Evolutionary conservation across 2,888 invertebrate genomes (phyloP).

Genomic region (Lymantria monacha): DNA sequence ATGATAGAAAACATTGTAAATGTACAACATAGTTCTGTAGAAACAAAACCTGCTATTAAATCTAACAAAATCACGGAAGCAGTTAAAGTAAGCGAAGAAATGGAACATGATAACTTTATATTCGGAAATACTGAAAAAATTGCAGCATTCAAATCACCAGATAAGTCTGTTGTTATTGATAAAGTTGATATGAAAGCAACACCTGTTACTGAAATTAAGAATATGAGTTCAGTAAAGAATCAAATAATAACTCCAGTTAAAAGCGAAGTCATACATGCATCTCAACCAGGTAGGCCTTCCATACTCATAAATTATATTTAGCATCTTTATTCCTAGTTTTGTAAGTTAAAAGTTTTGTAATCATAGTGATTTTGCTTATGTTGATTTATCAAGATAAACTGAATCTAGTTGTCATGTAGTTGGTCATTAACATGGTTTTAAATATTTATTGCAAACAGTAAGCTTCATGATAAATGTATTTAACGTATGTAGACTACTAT

Average conservation of each 20-base stretch:
- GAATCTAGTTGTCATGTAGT: no score
- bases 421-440: no score
- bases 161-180: background rate
- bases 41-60: background rate
- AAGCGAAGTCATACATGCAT: background rate
- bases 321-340: no score
- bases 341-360: no score
- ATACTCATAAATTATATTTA: no score
- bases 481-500: no score
- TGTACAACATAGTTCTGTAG: background rate
- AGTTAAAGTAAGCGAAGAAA: no score
- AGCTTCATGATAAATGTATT: no score
- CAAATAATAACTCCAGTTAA: background rate
- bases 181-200: background rate
- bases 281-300: background rate
- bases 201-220: background rate
- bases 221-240: background rate
- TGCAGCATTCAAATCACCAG: background rate
- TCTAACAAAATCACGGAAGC: background rate
- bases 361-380: no score
- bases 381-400: no score
- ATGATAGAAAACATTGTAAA: conserved; percentile 6
- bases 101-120: conserved; percentile 11
- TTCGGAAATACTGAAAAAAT: conserved; percentile 13
- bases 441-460: no score